These are phyloP conservation scores for Nematopogon swammerdamellus DNA, from an alignment of 2,888 invertebrate species.

Conservation along the genomic window DNA sequence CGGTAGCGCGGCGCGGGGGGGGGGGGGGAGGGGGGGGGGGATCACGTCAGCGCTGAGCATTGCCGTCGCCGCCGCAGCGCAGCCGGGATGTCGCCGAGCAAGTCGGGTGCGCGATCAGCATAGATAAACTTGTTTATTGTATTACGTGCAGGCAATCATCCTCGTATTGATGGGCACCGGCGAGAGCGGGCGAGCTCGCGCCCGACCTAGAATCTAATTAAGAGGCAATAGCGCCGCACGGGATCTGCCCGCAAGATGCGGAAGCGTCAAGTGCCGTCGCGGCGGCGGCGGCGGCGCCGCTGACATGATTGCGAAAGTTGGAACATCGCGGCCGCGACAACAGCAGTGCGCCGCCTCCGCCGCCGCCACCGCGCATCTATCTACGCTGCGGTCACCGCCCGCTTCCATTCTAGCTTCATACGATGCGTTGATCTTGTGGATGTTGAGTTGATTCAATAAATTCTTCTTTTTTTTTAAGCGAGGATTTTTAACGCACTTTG, in stretches of 20 bases:
- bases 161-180: neutral
- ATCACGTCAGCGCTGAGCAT: no score
- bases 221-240: neutral
- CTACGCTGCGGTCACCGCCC: no score
- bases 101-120: neutral
- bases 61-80: no score
- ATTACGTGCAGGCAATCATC: neutral
- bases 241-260: neutral
- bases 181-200: neutral
- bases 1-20: no score
- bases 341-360: neutral
- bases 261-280: slow-evolving; percentile 3
- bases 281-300: no score
- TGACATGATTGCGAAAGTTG: slow-evolving; percentile 37
- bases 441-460: no score
- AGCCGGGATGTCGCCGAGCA: no score
- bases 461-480: no score
- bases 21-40: no score
- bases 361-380: neutral
- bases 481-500: no score
- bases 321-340: slow-evolving; percentile 7
- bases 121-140: neutral
- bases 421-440: no score
- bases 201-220: neutral
- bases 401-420: no score